Base-by-base conservation (phyloP, 2,888 invertebrate species). In the Ennomos erosarius region DNA sequence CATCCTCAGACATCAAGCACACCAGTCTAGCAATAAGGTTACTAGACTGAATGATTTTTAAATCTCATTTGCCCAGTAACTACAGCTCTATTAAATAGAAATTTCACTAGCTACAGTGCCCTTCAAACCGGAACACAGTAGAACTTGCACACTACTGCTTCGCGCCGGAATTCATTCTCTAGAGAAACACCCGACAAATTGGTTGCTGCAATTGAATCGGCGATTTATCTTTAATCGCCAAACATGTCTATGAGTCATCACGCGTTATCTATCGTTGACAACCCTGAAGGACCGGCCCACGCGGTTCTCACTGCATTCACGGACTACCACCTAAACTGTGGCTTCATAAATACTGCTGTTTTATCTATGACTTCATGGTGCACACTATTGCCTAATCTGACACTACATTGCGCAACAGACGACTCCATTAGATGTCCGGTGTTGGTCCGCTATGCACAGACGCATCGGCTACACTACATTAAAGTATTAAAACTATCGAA, bases 351-450 rank as follows among this genome's bases (percentile, higher is more conserved):
- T 33, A 43, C 52, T 47, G 33, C 39, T 50, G 38, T 46, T 36
- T 43, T 44, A 55, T 40, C 49, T 45, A 37, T 43, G 51, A 55
- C 51, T 51, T 38, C 50, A 60, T 55, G 59, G 39, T 13, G 37
- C 48, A 43, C 51, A 50, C 58, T 58, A 49, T 62, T 62, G 62
- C 64, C 56, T 64, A 65, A 65, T 62, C 55, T 59, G 42, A 58
- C 45, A 45, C 49, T 54, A 37, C 35, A 68, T 89, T 89, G 85
- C 87, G 82, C 84, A 88, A 89, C 78, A 82, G 82, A 87, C 87
- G 83, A 75, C 86, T 90, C 90, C 90, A 91, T 90, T 90, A 91
- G 84, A 81, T 70, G 76, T 81, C 70, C 65, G 72, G 68, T 64
- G 72, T 67, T 68, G 68, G 72, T 37, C 38, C 42, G 55, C 48